These are phyloP conservation scores for Meiosimyza decipiens DNA, from an alignment of 2,888 invertebrate species.

Conservation along the genomic window DNA sequence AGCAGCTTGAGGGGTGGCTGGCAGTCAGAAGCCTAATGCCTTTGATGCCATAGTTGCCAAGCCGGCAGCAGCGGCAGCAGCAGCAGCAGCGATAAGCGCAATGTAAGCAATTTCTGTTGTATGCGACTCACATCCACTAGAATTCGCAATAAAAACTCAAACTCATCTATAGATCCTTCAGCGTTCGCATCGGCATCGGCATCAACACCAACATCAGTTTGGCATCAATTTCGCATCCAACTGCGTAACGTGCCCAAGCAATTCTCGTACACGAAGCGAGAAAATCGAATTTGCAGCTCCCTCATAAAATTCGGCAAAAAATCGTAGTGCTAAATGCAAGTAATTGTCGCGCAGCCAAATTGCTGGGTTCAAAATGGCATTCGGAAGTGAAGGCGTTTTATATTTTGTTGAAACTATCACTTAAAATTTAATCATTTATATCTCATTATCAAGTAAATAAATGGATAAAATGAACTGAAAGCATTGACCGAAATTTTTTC, in stretches of 20 bases:
- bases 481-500: no score
- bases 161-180: constrained; percentile 11
- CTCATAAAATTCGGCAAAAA: constrained; percentile 15
- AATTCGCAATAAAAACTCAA: constrained; percentile 22
- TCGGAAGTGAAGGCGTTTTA: no score
- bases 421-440: no score
- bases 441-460: no score
- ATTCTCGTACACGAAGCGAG: neutral
- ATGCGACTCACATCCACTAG: neutral
- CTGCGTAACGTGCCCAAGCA: constrained; percentile 1
- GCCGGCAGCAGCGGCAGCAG: constrained; percentile 2
- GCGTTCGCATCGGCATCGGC: neutral
- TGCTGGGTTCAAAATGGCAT: neutral
- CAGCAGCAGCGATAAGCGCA: constrained; percentile 30
- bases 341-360: neutral
- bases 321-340: neutral
- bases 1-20: neutral
- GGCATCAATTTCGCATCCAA: constrained; percentile 6
- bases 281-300: constrained; percentile 6
- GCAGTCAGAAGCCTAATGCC: no score
- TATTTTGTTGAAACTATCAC: no score
- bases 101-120: neutral
- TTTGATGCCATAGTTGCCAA: neutral
- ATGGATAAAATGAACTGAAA: no score
- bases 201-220: neutral